Evolutionary conservation across 2,888 invertebrate genomes (phyloP).

Genomic region (Scaptomyza cyrtandrae): DNA sequence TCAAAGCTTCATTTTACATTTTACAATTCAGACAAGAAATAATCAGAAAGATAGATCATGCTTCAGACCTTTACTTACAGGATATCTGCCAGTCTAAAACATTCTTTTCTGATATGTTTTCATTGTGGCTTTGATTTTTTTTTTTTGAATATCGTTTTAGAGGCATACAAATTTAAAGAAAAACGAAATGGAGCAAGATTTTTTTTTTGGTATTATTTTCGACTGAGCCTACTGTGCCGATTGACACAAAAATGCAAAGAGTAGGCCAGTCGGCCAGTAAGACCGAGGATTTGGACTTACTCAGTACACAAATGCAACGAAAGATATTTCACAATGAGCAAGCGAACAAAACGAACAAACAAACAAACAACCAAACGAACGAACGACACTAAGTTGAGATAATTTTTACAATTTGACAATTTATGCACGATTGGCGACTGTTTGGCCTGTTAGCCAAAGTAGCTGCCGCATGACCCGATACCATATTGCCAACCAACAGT

Average conservation of each 20-base stretch:
- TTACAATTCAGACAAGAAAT: too few species aligned
- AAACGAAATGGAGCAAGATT: slow-evolving; percentile 70
- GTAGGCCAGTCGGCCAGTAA: slow-evolving; percentile 35
- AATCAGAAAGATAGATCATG: too few species aligned
- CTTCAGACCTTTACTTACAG: neutral
- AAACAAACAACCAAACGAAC: slow-evolving; percentile 23
- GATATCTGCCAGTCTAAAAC: slow-evolving; percentile 3
- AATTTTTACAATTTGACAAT: slow-evolving; percentile 82
- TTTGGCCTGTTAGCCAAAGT: slow-evolving; percentile 27
- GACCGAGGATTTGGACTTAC: slow-evolving; percentile 48
- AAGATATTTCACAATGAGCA: slow-evolving; percentile 72
- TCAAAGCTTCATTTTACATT: too few species aligned
- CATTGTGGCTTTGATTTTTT: slow-evolving; percentile 10
- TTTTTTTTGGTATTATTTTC: neutral
- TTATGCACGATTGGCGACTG: slow-evolving; percentile 73
- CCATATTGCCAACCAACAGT: slow-evolving; percentile 5
- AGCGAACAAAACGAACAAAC: slow-evolving; percentile 31
- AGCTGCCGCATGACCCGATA: slow-evolving; percentile 22
- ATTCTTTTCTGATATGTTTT: slow-evolving; percentile 5
- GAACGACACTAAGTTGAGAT: slow-evolving; percentile 74
- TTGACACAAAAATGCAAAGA: slow-evolving; percentile 30
- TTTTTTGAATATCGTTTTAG: slow-evolving; percentile 70
- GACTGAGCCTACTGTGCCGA: slow-evolving; percentile 15
- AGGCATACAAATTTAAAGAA: slow-evolving; percentile 44
- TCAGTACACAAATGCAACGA: slow-evolving; percentile 66